A percentile compares a stretch with the other conserved stretches of the same genome.
These are phyloP conservation scores for Leptopilina drosophilae DNA, from an alignment of 2,888 invertebrate genomes.

Conservation along the genomic window DNA sequence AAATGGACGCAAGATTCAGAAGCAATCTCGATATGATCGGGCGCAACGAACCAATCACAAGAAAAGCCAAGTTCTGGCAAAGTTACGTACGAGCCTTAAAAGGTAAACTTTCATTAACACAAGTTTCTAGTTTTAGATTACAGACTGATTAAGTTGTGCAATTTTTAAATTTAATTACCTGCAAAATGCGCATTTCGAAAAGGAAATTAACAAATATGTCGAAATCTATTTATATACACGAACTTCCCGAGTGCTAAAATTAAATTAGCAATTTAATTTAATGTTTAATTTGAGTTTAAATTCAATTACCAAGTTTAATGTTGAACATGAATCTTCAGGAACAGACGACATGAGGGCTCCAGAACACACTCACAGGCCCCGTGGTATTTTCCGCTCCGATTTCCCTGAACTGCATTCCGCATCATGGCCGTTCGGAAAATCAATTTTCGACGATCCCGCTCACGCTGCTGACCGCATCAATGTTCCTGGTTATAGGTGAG, in stretches of 20 bases:
- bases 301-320: slow-evolving; percentile 36
- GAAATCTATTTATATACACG: no score
- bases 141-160: neutral
- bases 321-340: slow-evolving; percentile 78
- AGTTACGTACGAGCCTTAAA: slow-evolving; percentile 94
- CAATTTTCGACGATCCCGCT: slow-evolving; percentile 91
- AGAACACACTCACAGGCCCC: slow-evolving; percentile 84
- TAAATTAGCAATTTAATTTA: neutral
- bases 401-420: slow-evolving; percentile 85
- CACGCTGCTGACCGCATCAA: slow-evolving; percentile 90
- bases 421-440: slow-evolving; percentile 88
- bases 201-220: no score
- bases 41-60: slow-evolving; percentile 93
- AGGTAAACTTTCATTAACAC: slow-evolving; percentile 79
- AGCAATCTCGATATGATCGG: slow-evolving; percentile 96
- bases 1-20: slow-evolving; percentile 86
- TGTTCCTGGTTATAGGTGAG: slow-evolving; percentile 88
- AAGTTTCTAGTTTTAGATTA: neutral
- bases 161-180: no score
- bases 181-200: no score
- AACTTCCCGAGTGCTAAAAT: no score
- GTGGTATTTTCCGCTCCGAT: slow-evolving; percentile 83
- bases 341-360: slow-evolving; percentile 95
- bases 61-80: slow-evolving; percentile 96
- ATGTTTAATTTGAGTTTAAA: neutral